Evolutionary conservation across 1,140 invertebrate species (phyloP).

Genomic region (Potamilus streckersoni): DNA sequence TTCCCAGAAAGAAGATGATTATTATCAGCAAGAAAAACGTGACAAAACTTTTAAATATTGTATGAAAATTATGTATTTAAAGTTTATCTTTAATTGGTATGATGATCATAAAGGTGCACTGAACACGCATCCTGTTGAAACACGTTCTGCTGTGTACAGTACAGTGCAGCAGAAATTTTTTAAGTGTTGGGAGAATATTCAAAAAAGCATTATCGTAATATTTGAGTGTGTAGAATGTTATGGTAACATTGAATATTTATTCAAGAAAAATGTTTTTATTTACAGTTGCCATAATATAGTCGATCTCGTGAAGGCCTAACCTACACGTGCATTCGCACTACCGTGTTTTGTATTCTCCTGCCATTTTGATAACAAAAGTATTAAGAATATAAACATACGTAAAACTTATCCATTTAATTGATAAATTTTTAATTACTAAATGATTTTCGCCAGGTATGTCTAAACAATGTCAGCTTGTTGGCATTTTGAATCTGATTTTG

Average conservation of each 20-base stretch:
- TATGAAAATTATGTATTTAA: constrained; percentile 25
- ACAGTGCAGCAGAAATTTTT: background rate
- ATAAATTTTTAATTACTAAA: no score
- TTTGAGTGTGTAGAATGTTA: background rate
- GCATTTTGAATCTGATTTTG: no score
- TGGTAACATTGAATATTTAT: background rate
- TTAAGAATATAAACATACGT: no score
- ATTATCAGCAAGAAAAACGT: constrained; percentile 47
- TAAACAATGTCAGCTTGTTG: no score
- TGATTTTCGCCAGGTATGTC: no score
- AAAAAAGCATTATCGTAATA: background rate
- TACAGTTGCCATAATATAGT: no score
- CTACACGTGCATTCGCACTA: no score
- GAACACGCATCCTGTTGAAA: constrained; percentile 17
- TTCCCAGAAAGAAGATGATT: constrained; percentile 20
- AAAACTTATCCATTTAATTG: no score
- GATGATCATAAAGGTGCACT: background rate
- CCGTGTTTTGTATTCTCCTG: no score
- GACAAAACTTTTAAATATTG: constrained; percentile 46
- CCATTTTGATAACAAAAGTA: no score
- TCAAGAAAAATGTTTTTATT: background rate
- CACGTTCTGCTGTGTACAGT: constrained; percentile 18
- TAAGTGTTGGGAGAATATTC: background rate
- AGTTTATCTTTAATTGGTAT: background rate
- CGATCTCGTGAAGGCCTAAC: no score